Evolutionary conservation across 2,113 vertebrate species (phyloP).

Genomic region (Capreolus pygargus): DNA sequence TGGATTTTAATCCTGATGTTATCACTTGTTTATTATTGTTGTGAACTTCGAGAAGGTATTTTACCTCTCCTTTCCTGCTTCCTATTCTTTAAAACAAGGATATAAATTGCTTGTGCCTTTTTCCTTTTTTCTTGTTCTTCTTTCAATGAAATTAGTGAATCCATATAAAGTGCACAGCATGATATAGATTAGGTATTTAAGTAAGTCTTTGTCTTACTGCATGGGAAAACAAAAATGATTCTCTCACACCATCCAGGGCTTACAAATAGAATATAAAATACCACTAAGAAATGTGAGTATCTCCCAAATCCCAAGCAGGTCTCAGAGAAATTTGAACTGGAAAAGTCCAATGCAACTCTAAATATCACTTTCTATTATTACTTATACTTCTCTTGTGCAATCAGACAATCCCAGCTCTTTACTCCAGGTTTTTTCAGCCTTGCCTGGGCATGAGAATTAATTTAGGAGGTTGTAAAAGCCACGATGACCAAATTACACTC

Average conservation of each 20-base stretch:
- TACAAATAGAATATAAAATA: background rate
- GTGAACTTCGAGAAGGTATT: background rate
- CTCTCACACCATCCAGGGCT: background rate
- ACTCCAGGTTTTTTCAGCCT: background rate
- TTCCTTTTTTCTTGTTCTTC: background rate
- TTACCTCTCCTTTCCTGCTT: background rate
- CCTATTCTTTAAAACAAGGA: background rate
- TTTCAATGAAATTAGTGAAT: background rate
- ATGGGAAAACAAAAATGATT: background rate
- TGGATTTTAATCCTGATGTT: background rate
- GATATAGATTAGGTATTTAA: background rate
- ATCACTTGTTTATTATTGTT: background rate
- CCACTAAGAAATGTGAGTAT: background rate
- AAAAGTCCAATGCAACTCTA: background rate
- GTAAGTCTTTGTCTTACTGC: background rate
- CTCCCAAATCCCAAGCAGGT: background rate
- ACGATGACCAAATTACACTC: background rate
- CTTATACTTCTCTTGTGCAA: background rate
- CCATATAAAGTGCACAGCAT: background rate
- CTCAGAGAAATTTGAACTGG: background rate
- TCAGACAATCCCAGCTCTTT: background rate
- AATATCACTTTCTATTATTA: background rate
- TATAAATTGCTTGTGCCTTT: background rate
- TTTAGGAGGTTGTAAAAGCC: background rate
- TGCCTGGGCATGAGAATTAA: background rate